Evolutionary conservation across 2,888 invertebrate species (phyloP), one percentile per base, ranked within the genome.

Genomic region (Pedicia rivosa): DNA sequence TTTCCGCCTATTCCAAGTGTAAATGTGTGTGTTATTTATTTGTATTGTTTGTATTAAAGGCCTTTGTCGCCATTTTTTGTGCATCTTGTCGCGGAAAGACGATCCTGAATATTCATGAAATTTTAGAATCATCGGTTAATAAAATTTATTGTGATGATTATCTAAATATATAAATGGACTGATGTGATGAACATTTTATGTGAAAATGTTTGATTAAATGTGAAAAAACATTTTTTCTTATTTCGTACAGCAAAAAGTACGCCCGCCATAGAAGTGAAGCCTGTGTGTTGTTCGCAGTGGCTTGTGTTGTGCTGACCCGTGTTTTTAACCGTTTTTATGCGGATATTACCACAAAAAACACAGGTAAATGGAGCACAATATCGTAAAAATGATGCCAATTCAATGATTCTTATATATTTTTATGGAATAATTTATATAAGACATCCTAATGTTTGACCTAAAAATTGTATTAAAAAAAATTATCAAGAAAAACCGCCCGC

Each of bases 381-480:
- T 32, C 70, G 67, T 67, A 68, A 68, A 65, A 65, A 67, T 66
- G 63, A 57, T 64, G 61, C 63, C 64, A 48, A 48, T 50, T 48
- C 48, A 48, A 48, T 54, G 50, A 53, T 48, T 42, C 39, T 46
- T 44, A 34, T 41, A 22, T 13, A 28, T 15, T 29, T 22, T 13
- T n/a, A 29, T 29, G 36, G 28, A 29, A 22, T 14, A 19, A 9
- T 36, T 13, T 15, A 15, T 19, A 27, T 36, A n/a, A n/a, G n/a
- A 36, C 28, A 28, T 28, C 14, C 35, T 16, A 34, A 39, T 41
- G 14, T 9, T 14, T 28, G 39, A 28, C 41, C 50, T 50, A 56
- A 58, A 53, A 64, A 63, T 58, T 54, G 49, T 14, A 14, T 20
- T 15, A 32, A 15, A 17, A 15, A 31, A 32, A 37, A 31, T 31